phyloP scores from a whole-genome alignment of 2,113 vertebrate species.

The Serilophus lunatus region DNA sequence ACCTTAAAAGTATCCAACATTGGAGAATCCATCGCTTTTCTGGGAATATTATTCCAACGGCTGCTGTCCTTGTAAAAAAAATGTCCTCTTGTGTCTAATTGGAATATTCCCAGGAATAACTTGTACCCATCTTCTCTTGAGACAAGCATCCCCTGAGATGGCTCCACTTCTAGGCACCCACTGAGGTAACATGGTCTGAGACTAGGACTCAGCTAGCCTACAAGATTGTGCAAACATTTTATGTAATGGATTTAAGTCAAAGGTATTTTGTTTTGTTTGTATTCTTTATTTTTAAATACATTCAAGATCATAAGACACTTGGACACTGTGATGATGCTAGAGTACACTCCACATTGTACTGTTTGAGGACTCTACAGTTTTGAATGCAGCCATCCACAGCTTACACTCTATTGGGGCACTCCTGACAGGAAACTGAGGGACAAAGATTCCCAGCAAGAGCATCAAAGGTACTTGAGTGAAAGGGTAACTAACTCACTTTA shows the following conservation, averaged over 20 bases:
- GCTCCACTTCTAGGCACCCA: background rate
- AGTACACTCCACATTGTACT: background rate
- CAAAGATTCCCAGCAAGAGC: background rate
- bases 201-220: background rate
- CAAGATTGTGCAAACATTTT: rapidly evolving
- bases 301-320: background rate
- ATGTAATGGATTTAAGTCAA: background rate
- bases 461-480: background rate
- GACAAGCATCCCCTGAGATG: background rate
- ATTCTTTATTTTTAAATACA: background rate
- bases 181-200: background rate
- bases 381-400: background rate
- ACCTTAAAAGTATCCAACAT: background rate
- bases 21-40: background rate
- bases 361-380: background rate
- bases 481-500: background rate
- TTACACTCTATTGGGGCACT: background rate
- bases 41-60: background rate
- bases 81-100: background rate
- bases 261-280: background rate
- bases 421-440: background rate
- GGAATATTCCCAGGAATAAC: background rate
- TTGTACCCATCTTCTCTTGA: background rate
- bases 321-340: background rate
- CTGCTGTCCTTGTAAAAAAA: background rate